Evolutionary conservation across 2,888 invertebrate genomes (phyloP).

Genomic region (Glyphotaelius pellucidus): DNA sequence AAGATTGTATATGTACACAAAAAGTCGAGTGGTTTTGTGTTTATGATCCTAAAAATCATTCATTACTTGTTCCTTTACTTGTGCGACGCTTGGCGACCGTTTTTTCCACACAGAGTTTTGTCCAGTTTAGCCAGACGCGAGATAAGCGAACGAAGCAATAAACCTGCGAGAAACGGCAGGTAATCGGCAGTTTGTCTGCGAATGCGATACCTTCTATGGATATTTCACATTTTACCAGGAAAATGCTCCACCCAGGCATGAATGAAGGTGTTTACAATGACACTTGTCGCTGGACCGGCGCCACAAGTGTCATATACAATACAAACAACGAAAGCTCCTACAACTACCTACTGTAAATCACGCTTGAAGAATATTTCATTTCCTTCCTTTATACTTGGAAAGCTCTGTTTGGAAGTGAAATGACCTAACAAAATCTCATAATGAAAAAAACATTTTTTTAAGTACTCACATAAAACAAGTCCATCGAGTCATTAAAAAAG

Average conservation of each 20-base stretch:
- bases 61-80: not conserved
- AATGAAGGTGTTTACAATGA: constrained; percentile 36
- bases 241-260: constrained; percentile 19
- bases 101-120: constrained; percentile 17
- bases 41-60: constrained; percentile 24
- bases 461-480: too few relatives aligned
- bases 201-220: not conserved
- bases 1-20: constrained; percentile 1
- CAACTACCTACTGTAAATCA: constrained; percentile 7
- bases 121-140: not conserved
- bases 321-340: constrained; percentile 12
- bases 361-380: not conserved
- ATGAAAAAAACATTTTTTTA: not conserved
- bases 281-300: not conserved
- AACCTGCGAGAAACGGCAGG: constrained; percentile 4
- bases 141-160: constrained; percentile 24
- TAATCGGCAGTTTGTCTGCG: constrained; percentile 25
- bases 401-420: not conserved
- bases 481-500: too few relatives aligned
- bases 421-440: not conserved
- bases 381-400: not conserved
- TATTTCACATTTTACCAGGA: constrained; percentile 19
- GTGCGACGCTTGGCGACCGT: constrained; percentile 37
- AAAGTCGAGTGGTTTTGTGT: not conserved
- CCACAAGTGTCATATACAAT: not conserved